phyloP scores from a whole-genome alignment of 2,888 invertebrate species.

The Lepeophtheirus nordmannii region DNA sequence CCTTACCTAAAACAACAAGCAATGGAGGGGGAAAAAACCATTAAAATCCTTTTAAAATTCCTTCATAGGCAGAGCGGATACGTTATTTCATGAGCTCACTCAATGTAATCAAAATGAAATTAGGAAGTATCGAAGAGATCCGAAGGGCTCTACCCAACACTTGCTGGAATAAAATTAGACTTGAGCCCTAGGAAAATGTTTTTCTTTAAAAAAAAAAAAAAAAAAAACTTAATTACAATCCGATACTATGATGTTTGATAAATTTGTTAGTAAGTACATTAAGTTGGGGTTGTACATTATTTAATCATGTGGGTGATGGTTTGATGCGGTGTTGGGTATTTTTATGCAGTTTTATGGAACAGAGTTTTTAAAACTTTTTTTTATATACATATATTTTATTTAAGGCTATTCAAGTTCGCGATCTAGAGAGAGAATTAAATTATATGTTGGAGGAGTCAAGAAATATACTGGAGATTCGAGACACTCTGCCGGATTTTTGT shows the following conservation, averaged over 20 bases:
- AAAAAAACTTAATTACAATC: neutral
- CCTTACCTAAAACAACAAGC: no score
- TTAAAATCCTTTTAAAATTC: no score
- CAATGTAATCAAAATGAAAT: neutral
- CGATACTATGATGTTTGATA: no score
- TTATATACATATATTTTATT: neutral
- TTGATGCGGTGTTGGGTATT: no score
- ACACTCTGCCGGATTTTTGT: slow-evolving; percentile 49
- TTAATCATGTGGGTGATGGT: no score
- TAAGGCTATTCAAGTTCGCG: slow-evolving; percentile 18
- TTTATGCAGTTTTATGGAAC: no score
- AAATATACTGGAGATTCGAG: slow-evolving; percentile 62
- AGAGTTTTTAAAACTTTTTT: no score
- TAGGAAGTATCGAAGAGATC: slow-evolving; percentile 22
- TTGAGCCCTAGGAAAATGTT: slow-evolving; percentile 20
- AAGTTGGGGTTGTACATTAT: no score
- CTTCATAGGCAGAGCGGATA: slow-evolving; percentile 5
- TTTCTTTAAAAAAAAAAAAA: no score
- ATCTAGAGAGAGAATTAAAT: slow-evolving; percentile 13
- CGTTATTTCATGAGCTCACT: slow-evolving; percentile 5
- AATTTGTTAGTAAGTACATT: no score
- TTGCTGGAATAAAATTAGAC: slow-evolving; percentile 24
- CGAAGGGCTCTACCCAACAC: slow-evolving; percentile 7
- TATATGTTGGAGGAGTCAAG: slow-evolving; percentile 52
- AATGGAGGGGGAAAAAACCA: no score